Base-by-base conservation (phyloP, 2,797 vertebrate genomes). In the Sebastes itinus region DNA sequence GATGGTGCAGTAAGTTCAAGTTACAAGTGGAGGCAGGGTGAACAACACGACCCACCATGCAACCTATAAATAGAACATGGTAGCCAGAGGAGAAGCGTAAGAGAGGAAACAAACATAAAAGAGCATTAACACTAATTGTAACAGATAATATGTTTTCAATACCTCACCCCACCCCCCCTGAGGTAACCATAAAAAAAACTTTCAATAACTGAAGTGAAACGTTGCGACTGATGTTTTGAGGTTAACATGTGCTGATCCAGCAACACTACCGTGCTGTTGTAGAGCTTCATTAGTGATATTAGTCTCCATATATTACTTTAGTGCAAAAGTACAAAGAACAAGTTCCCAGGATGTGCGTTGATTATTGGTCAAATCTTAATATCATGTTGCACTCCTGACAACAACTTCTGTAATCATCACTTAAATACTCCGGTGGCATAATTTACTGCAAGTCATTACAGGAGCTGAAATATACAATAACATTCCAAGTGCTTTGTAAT, bases 21-120 rank as follows among this genome's bases (percentile, higher is more conserved):
- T 93, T 92, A 92, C 88, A 92, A 87, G 75, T 84, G 83, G 86
- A 87, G 74, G 74, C 74, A 81, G 85, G 83, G 86, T 71, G 81
- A 80, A 86, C 32, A 55, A 75, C 86, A 85, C 62, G 80, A 84
- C 77, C 85, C 72, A 73, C 75, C 63, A 49, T 63, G 78, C 25
- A 66, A 72, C 62, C 83, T 94, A 94, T 90, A 89, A 91, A 93
- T 92, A 93, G 88, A 84, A 88, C 83, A 84, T 77, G 80, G 81
- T 77, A 59, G 72, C 75, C 66, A 79, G 63, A 82, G 80, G 75
- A 82, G 77, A 89, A 61, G 75, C 58, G 65, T 55, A 74, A 83
- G 62, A 58, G 68, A 79, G 77, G 72, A 82, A 79, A 89, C 81
- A 83, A 78, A 91, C 80, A 75, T 62, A 58, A 56, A 82, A 87